phyloP scores from a whole-genome alignment of 2,113 vertebrate genomes.

The Phainopepla nitens region DNA sequence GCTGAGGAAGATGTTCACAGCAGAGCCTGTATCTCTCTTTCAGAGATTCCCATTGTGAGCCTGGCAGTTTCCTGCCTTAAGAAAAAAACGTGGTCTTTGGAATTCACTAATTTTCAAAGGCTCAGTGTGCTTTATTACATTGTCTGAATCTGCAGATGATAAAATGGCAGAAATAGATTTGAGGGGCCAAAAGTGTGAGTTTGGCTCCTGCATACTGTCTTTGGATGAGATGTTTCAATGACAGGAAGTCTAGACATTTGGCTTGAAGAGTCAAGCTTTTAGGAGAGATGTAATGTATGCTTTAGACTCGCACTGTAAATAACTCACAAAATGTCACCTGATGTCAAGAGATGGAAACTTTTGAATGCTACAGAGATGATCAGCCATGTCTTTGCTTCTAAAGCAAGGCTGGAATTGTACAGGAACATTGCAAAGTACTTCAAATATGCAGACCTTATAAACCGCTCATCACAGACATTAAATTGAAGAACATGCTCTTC shows the following conservation, averaged over 20 bases:
- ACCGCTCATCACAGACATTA: not conserved
- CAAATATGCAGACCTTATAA: not conserved
- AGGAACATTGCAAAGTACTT: not conserved
- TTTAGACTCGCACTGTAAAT: constrained; percentile 7
- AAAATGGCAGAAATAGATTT: not conserved
- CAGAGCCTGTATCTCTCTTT: not conserved
- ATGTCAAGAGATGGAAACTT: constrained; percentile 1
- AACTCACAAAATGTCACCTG: constrained; percentile 21
- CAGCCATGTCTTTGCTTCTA: not conserved
- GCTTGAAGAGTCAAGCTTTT: not conserved
- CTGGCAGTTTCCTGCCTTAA: not conserved
- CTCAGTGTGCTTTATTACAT: not conserved
- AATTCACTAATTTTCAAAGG: not conserved
- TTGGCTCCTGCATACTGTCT: not conserved
- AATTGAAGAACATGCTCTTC: not conserved
- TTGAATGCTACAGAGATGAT: not conserved
- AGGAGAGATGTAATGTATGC: not conserved
- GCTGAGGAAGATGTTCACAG: not conserved
- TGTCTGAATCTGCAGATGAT: not conserved
- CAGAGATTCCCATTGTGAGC: not conserved
- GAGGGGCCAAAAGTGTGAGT: not conserved
- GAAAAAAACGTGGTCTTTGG: not conserved
- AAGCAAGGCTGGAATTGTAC: not conserved
- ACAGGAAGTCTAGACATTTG: not conserved
- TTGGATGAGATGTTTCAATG: not conserved